These are phyloP conservation scores for Anthopleura sola DNA, from an alignment of 64 coral and sea anemone genomes.

Conservation along the genomic window DNA sequence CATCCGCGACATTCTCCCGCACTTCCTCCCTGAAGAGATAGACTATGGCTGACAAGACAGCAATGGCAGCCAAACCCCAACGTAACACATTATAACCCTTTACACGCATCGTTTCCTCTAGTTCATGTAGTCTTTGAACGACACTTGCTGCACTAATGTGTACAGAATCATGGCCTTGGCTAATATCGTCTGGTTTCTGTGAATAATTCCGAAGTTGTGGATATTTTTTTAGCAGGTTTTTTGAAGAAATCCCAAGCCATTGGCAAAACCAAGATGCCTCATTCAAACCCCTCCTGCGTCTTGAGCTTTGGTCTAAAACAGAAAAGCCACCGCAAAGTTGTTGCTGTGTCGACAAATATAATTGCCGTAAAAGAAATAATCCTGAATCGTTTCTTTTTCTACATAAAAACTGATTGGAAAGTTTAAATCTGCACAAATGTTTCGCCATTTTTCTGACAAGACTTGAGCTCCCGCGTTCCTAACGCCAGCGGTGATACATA, in stretches of 20 bases:
- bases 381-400: background rate
- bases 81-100: conserved; percentile 70
- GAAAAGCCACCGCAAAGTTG: background rate
- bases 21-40: conserved; percentile 92
- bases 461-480: background rate
- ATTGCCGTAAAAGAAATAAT: background rate
- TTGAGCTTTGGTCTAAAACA: background rate
- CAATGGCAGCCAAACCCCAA: conserved; percentile 63
- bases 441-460: background rate
- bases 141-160: conserved; percentile 27
- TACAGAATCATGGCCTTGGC: background rate
- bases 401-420: background rate
- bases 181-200: background rate
- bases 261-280: background rate
- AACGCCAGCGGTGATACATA: background rate
- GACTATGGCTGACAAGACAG: conserved; percentile 14
- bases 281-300: background rate
- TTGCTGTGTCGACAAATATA: background rate
- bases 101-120: conserved; percentile 86
- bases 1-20: conserved; percentile 90
- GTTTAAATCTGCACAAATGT: background rate
- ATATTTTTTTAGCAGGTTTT: background rate
- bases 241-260: background rate
- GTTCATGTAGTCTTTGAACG: conserved; percentile 66
- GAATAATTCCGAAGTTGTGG: no score